A percentile compares a stretch with the other conserved stretches of the same genome.
Conservation (phyloP, 2,888 invertebrate species). For the Ceriagrion tenellum region DNA sequence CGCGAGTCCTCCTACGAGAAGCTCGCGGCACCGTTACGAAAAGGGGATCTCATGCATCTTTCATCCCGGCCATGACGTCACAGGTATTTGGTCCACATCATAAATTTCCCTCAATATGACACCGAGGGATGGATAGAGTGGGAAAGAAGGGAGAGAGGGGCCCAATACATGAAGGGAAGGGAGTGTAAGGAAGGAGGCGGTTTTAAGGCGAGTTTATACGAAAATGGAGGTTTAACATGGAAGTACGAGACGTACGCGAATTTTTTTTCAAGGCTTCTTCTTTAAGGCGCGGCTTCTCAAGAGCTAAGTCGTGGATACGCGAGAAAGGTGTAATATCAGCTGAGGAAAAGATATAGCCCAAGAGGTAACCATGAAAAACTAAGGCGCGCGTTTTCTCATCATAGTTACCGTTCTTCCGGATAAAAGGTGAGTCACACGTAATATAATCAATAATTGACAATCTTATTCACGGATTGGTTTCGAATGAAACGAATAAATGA, state of each 20-base stretch:
- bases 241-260: not conserved
- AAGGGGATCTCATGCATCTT: not conserved
- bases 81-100: constrained; percentile 12
- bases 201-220: not conserved
- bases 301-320: not conserved
- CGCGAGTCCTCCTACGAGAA: not conserved
- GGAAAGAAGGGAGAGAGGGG: not conserved
- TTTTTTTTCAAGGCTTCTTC: not conserved
- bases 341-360: no score
- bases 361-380: no score
- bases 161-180: not conserved
- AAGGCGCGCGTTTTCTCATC: no score
- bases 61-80: constrained; percentile 9
- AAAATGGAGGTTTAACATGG: not conserved
- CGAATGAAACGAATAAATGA: no score
- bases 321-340: not conserved
- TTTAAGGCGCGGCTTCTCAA: no score
- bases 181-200: not conserved
- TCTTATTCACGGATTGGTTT: no score
- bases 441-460: no score
- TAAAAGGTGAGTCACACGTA: no score
- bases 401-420: no score
- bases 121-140: not conserved
- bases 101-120: constrained; percentile 25
- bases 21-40: not conserved